Conservation (phyloP, 2,888 invertebrate genomes). For the Siphlonurus alternatus region DNA sequence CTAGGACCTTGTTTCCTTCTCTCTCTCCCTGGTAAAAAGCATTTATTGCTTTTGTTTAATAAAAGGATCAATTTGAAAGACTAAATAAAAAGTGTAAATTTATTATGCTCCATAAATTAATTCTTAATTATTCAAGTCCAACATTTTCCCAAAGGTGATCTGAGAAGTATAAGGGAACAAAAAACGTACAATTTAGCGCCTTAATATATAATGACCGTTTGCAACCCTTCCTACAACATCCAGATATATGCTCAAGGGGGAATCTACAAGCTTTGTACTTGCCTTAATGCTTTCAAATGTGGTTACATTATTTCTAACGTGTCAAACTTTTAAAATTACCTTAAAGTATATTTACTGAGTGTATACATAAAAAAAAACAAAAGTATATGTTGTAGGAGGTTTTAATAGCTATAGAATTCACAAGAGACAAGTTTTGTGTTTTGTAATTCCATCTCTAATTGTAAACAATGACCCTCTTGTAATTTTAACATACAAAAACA, state of each 20-base stretch:
- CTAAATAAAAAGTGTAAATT: too few species aligned
- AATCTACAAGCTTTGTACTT: not conserved
- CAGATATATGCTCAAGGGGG: not conserved
- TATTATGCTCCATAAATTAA: too few species aligned
- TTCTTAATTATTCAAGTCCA: too few species aligned
- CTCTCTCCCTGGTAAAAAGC: too few species aligned
- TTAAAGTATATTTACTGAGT: too few species aligned
- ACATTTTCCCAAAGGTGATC: too few species aligned
- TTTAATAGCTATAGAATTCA: not conserved
- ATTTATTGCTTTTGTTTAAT: too few species aligned
- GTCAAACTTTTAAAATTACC: not conserved
- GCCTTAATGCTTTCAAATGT: not conserved
- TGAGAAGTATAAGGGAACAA: too few species aligned
- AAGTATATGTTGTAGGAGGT: not conserved
- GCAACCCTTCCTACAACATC: not conserved
- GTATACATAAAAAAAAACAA: not conserved
- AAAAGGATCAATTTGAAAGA: too few species aligned
- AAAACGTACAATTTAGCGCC: not conserved
- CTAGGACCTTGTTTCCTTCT: too few species aligned
- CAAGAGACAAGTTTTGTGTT: not conserved
- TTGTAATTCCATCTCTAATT: not conserved
- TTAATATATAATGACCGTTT: not conserved
- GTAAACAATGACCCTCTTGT: not conserved
- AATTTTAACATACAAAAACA: not conserved
- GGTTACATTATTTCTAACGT: conserved; percentile 1